These are phyloP conservation scores for Lutjanus campechanus DNA, from an alignment of 2,797 vertebrate species.

Conservation along the genomic window DNA sequence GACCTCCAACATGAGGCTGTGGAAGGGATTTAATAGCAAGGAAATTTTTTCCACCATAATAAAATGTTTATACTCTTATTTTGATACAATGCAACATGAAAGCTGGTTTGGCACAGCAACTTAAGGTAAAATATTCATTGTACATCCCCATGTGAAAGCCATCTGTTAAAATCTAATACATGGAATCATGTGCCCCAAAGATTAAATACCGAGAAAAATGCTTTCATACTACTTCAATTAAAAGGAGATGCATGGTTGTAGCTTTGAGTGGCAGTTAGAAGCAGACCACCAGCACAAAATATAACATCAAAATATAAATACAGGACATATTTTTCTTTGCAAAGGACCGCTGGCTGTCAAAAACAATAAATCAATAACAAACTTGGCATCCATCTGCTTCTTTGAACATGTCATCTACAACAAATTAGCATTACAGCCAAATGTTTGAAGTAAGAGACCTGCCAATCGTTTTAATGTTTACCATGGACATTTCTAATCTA, in stretches of 20 bases:
- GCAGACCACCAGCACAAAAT: constrained; percentile 34
- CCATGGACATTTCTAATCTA: constrained; percentile 15
- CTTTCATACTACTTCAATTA: constrained; percentile 48
- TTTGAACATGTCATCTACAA: constrained; percentile 61
- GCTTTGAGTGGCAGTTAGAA: constrained; percentile 11
- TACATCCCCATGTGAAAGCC: constrained; percentile 1
- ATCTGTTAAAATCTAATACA: constrained; percentile 15
- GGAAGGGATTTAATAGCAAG: constrained; percentile 17
- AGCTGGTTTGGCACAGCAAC: constrained; percentile 13
- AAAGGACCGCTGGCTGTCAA: constrained; percentile 44
- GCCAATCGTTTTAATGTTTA: constrained; percentile 6
- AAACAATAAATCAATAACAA: constrained; percentile 58
- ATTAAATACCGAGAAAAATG: constrained; percentile 38
- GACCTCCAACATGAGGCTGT: constrained; percentile 22
- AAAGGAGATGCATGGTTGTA: constrained; percentile 35
- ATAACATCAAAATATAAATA: constrained; percentile 55
- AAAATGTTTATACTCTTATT: constrained; percentile 34
- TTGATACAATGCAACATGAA: constrained; percentile 27
- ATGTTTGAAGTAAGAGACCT: neutral
- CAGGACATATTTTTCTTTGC: constrained; percentile 43
- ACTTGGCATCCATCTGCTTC: constrained; percentile 47
- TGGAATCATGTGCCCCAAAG: neutral
- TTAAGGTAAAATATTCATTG: constrained; percentile 6
- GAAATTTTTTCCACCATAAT: constrained; percentile 16
- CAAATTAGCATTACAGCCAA: constrained; percentile 10